Evolutionary conservation across 2,797 vertebrate species (phyloP), one percentile per base, ranked within the genome.

Genomic region (Acropternis orthonyx): DNA sequence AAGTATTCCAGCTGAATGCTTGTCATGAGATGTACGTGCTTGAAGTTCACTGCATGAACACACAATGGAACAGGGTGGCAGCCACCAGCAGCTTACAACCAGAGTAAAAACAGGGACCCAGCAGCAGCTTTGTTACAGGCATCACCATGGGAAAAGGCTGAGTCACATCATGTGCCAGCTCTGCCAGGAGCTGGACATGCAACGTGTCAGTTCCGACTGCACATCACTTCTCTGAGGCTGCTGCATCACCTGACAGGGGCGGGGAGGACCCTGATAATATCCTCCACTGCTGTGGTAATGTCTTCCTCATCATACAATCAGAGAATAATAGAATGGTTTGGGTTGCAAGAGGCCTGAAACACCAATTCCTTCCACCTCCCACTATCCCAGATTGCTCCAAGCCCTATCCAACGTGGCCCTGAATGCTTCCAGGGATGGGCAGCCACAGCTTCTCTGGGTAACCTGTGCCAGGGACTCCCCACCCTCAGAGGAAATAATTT

Each of bases 51-150:
- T 49, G 18, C 7, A 22, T 8, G 18, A 79, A 24, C 6, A 12
- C 8, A 12, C 5, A 3, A 23, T 26, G 36, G 44, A 36, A 41
- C 6, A 26, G 30, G 11, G 7, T 78, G 52, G 20, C n/a, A 81
- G 36, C 20, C 30, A 32, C 18, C 56, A 78, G 9, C 8, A 51
- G 7, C 15, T 43, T 32, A 51, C 69, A 85, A 41, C 12, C 34
- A 56, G 37, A 46, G 15, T 13, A 3, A 4, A 54, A 75, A 83
- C 3, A 0, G 1, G 10, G 7, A 56, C 3, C 3, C 14, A 41
- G 9, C 20, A 52, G 44, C 34, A 28, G 15, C 19, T 58, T 24
- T 41, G 4, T 43, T 76, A n/a, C 32, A 71, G 34, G 12, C 26
- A 58, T 52, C 28, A 39, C 12, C 14, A n/a, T 41, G 51, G 30